phyloP scores from a whole-genome alignment of 2,888 invertebrate genomes.

The Leistus spinibarbis region DNA sequence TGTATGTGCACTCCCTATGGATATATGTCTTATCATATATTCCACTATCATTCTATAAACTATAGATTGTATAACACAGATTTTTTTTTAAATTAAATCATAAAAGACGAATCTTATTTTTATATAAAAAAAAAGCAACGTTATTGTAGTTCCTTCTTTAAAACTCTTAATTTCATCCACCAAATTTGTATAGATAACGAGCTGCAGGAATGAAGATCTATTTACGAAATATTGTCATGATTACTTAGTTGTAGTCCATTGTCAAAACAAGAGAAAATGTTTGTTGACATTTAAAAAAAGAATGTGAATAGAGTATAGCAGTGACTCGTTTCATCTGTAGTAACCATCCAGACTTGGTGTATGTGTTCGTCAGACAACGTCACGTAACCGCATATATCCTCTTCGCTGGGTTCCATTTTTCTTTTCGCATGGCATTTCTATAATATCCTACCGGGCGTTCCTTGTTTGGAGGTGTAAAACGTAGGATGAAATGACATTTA shows the following conservation, averaged over 20 bases:
- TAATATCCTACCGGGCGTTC: slow-evolving; percentile 4
- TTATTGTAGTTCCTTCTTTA: no score
- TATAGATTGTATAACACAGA: not conserved
- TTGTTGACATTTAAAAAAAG: not conserved
- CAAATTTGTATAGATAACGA: no score
- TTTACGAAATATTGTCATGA: no score
- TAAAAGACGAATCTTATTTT: no score
- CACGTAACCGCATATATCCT: slow-evolving; percentile 16
- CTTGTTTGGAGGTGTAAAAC: slow-evolving; percentile 12
- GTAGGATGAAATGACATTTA: slow-evolving; percentile 33
- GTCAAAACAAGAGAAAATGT: not conserved
- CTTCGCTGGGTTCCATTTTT: slow-evolving; percentile 25
- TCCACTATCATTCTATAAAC: not conserved
- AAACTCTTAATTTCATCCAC: no score
- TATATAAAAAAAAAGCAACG: no score
- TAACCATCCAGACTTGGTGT: not conserved
- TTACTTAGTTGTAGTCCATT: no score
- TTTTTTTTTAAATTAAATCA: no score
- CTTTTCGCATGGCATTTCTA: slow-evolving; percentile 32
- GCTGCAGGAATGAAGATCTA: no score
- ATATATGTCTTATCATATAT: not conserved
- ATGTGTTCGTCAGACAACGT: not conserved
- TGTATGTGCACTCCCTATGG: not conserved
- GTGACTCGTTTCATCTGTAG: not conserved
- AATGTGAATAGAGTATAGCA: not conserved